Percentiles rank a stretch among this genome's conserved stretches.
phyloP scores from a whole-genome alignment of 2,888 invertebrate genomes.

The Agrilus cyanescens region DNA sequence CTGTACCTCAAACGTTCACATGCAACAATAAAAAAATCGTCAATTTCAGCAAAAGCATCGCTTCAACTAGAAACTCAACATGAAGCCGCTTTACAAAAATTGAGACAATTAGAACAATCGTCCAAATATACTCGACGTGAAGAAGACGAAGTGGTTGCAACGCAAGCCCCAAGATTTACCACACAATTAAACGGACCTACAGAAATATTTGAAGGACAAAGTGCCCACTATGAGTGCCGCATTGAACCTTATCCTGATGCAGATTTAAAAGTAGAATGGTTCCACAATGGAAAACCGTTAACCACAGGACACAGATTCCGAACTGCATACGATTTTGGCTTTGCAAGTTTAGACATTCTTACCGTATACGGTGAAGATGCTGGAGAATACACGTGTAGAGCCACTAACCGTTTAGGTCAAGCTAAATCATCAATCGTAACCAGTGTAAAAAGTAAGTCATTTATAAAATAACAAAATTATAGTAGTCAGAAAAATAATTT shows the following conservation, averaged over 20 bases:
- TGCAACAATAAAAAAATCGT: background rate
- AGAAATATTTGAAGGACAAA: slow-evolving; percentile 76
- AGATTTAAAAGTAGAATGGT: slow-evolving; percentile 83
- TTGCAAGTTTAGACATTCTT: slow-evolving; percentile 89
- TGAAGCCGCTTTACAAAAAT: slow-evolving; percentile 76
- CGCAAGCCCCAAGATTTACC: slow-evolving; percentile 73
- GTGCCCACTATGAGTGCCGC: slow-evolving; percentile 85
- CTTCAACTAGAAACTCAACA: slow-evolving; percentile 82
- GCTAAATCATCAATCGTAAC: slow-evolving; percentile 71
- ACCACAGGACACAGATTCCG: slow-evolving; percentile 83
- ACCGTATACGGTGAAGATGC: slow-evolving; percentile 90
- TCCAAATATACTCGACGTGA: slow-evolving; percentile 68
- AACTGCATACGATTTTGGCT: slow-evolving; percentile 93
- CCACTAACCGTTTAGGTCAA: slow-evolving; percentile 75
- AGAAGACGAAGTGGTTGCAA: slow-evolving; percentile 69
- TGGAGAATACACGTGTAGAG: slow-evolving; percentile 82
- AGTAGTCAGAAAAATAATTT: background rate
- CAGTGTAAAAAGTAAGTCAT: slow-evolving; percentile 63
- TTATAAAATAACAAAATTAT: background rate
- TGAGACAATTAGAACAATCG: slow-evolving; percentile 74
- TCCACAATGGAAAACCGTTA: slow-evolving; percentile 82
- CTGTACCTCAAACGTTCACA: background rate
- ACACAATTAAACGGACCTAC: slow-evolving; percentile 77
- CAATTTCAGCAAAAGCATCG: slow-evolving; percentile 63
- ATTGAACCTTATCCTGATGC: slow-evolving; percentile 88